These are phyloP conservation scores for Poecilia velifera DNA, from an alignment of 2,797 vertebrate species.

Conservation along the genomic window DNA sequence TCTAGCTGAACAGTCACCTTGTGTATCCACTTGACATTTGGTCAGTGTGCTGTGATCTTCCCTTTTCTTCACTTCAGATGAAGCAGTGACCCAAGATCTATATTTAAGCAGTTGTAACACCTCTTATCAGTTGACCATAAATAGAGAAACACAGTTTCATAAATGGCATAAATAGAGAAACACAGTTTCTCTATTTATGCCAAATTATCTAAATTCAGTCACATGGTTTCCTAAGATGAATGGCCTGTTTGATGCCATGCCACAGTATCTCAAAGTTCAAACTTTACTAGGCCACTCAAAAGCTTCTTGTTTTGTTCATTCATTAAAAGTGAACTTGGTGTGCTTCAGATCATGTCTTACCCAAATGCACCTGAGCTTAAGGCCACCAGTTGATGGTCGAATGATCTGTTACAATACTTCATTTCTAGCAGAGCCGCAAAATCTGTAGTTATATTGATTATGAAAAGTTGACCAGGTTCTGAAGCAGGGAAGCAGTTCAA, in stretches of 20 bases:
- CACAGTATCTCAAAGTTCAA: neutral
- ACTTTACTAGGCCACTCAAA: neutral
- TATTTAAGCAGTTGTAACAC: neutral
- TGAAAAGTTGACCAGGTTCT: neutral
- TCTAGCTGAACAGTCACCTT: constrained; percentile 59
- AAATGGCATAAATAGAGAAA: neutral
- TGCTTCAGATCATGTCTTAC: neutral
- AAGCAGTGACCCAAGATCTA: neutral
- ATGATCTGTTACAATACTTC: neutral
- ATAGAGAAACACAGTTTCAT: neutral
- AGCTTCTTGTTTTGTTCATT: neutral
- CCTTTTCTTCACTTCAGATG: neutral
- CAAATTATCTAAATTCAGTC: neutral
- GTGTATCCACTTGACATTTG: constrained; percentile 33
- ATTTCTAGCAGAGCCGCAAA: neutral
- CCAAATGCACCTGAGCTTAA: neutral
- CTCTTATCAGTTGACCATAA: neutral
- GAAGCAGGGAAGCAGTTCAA: neutral
- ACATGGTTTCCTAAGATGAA: neutral
- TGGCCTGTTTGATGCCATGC: neutral
- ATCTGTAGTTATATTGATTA: neutral
- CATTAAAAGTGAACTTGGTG: neutral
- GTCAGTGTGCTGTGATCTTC: constrained; percentile 21
- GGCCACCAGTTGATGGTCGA: neutral
- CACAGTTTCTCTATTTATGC: neutral